Evolutionary conservation across 1,140 invertebrate genomes (phyloP).

Genomic region (Tetraneura akinire): DNA sequence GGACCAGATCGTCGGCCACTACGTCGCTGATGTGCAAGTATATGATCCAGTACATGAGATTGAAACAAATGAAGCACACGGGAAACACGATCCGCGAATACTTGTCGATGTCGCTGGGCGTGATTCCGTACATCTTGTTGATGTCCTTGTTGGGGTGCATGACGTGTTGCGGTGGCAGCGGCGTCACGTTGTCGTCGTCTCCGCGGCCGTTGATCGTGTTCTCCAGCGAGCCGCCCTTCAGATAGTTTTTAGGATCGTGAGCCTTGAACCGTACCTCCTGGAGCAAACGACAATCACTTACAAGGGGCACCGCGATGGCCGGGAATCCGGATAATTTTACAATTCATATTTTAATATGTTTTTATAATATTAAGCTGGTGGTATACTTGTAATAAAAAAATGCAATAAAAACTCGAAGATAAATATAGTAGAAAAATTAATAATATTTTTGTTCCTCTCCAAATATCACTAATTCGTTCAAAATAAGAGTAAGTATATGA

Average conservation of each 20-base stretch:
- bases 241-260: constrained; percentile 87
- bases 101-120: constrained; percentile 94
- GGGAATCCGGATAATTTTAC: no score
- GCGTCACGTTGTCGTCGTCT: constrained; percentile 67
- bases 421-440: no score
- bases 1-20: constrained; percentile 86
- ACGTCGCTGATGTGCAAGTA: constrained; percentile 94
- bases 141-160: constrained; percentile 75
- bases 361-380: no score
- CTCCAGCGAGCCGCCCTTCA: constrained; percentile 85
- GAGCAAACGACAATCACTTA: constrained; percentile 71
- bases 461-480: no score
- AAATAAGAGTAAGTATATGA: no score
- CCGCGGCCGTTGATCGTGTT: constrained; percentile 83
- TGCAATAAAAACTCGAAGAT: no score
- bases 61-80: constrained; percentile 95
- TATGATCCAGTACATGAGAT: constrained; percentile 97
- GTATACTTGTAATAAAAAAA: no score
- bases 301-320: constrained; percentile 62
- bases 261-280: constrained; percentile 94
- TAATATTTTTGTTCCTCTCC: no score
- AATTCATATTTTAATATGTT: no score
- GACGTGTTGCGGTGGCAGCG: constrained; percentile 72
- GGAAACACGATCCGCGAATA: constrained; percentile 94
- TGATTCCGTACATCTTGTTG: constrained; percentile 72